Conservation (phyloP, 2,797 vertebrate species). For the Falco cherrug region DNA sequence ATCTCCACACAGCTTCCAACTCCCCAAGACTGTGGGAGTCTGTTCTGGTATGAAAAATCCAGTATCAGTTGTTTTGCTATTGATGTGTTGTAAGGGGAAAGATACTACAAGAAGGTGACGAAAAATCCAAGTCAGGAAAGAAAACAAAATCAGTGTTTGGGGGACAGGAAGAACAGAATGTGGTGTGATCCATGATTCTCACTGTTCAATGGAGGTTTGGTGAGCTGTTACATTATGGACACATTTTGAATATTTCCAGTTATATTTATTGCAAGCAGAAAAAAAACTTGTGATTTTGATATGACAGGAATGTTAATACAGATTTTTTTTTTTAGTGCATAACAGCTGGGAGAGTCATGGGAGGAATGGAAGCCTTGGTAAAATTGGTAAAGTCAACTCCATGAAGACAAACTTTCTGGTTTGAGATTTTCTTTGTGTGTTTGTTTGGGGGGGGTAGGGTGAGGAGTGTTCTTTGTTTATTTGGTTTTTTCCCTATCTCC, state of each 20-base stretch:
- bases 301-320: background rate
- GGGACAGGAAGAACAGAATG: background rate
- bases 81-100: background rate
- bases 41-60: background rate
- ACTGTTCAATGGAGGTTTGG: background rate
- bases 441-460: background rate
- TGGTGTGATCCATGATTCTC: background rate
- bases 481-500: background rate
- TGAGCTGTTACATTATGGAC: background rate
- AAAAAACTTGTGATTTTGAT: background rate
- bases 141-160: background rate
- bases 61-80: background rate
- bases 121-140: constrained; percentile 3
- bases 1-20: background rate
- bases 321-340: background rate
- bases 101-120: background rate
- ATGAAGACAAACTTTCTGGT: background rate
- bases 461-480: background rate
- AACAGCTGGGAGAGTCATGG: background rate
- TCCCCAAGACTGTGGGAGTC: background rate
- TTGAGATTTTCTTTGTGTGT: background rate
- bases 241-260: background rate
- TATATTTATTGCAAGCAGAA: background rate
- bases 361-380: background rate
- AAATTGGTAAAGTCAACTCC: background rate